phyloP scores from a whole-genome alignment of 1,140 invertebrate species.

The Agrypnia vestita region DNA sequence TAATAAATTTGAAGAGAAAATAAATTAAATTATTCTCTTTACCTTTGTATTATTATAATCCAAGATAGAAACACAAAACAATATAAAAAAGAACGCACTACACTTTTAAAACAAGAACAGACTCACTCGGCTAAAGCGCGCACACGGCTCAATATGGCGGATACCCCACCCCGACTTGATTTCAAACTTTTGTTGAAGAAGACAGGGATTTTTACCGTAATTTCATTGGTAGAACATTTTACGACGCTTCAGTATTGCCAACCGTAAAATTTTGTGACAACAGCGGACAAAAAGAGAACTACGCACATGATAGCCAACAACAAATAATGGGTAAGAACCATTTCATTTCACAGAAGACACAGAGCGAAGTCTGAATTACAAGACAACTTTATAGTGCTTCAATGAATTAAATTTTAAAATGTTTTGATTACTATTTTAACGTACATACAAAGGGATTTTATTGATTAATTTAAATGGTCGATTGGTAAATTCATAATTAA shows the following conservation, averaged over 20 bases:
- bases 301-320: not conserved
- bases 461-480: too few species aligned
- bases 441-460: too few species aligned
- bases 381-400: not conserved
- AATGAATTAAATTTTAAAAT: too few species aligned
- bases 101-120: slow-evolving; percentile 51
- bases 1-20: not conserved
- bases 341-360: not conserved
- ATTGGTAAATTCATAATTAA: too few species aligned
- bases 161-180: slow-evolving; percentile 54
- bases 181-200: slow-evolving; percentile 56
- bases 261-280: slow-evolving; percentile 14
- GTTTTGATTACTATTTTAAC: too few species aligned
- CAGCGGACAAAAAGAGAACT: slow-evolving; percentile 41
- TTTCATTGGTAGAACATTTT: slow-evolving; percentile 48
- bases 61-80: slow-evolving; percentile 51
- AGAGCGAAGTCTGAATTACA: not conserved
- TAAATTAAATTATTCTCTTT: slow-evolving; percentile 45
- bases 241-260: slow-evolving; percentile 53
- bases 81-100: slow-evolving; percentile 48
- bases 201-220: slow-evolving; percentile 40
- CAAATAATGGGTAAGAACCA: slow-evolving; percentile 6
- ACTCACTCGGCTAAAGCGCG: slow-evolving; percentile 53
- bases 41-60: slow-evolving; percentile 50
- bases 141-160: slow-evolving; percentile 58